Percentiles rank a stretch among this genome's conserved stretches.
These are phyloP conservation scores for Rhea americana DNA, from an alignment of 2,113 vertebrate genomes.

Conservation along the genomic window DNA sequence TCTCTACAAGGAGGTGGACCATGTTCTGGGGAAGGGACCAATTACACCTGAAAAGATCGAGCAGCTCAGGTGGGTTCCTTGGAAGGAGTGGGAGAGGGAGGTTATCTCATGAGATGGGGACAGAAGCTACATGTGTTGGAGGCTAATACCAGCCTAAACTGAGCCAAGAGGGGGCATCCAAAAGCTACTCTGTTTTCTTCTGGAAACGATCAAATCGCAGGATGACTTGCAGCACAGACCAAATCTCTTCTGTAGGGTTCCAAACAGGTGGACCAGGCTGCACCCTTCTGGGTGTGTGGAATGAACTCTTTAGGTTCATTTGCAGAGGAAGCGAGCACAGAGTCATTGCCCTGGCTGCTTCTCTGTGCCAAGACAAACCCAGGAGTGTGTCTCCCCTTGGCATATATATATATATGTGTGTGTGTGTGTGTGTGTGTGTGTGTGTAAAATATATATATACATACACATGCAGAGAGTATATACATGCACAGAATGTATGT, in stretches of 20 bases:
- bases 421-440: background rate
- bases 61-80: slow-evolving; percentile 83
- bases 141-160: background rate
- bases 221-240: background rate
- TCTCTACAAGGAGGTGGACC: slow-evolving; percentile 84
- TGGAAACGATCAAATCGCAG: background rate
- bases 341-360: background rate
- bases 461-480: too few species aligned
- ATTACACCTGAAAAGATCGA: slow-evolving; percentile 89
- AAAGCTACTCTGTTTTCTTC: background rate
- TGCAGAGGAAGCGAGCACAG: background rate
- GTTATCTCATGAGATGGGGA: background rate
- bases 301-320: background rate
- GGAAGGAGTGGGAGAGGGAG: background rate
- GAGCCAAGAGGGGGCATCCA: background rate
- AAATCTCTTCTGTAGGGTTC: background rate
- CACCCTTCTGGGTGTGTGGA: background rate
- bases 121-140: background rate
- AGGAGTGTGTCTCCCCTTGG: background rate
- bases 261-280: background rate
- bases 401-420: too few species aligned
- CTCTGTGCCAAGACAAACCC: background rate
- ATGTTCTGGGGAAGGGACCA: slow-evolving; percentile 85
- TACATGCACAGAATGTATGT: too few species aligned
- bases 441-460: background rate